Evolutionary conservation across 2,888 invertebrate genomes (phyloP).

Genomic region (Cryptophagus acutangulus): DNA sequence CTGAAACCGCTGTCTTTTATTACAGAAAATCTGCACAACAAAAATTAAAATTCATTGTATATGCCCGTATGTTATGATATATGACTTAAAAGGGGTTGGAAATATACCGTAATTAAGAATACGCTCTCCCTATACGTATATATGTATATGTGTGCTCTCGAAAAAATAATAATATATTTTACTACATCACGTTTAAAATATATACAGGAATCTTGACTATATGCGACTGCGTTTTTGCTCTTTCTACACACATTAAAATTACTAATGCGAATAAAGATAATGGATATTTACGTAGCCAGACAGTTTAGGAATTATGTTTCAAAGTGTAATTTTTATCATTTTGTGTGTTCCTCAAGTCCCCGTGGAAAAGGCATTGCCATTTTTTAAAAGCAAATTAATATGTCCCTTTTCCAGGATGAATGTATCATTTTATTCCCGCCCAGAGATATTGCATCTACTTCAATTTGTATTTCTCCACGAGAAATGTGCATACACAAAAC

Average conservation of each 20-base stretch:
- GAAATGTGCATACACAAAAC: not conserved
- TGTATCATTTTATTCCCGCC: too few relatives aligned
- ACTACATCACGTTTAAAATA: conserved; percentile 18
- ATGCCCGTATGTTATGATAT: conserved; percentile 23
- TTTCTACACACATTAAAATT: conserved; percentile 6
- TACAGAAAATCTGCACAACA: conserved; percentile 21
- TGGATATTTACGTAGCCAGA: not conserved
- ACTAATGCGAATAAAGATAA: conserved; percentile 9
- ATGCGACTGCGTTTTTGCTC: conserved; percentile 6
- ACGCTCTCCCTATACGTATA: too few relatives aligned
- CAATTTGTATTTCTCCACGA: not conserved
- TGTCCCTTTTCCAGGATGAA: too few relatives aligned
- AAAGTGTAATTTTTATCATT: conserved; percentile 24
- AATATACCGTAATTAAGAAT: conserved; percentile 26
- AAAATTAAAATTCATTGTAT: conserved; percentile 24
- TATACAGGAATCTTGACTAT: conserved; percentile 14
- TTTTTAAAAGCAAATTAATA: too few relatives aligned
- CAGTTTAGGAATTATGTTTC: conserved; percentile 15
- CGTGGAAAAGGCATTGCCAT: conserved; percentile 11
- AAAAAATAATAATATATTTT: conserved; percentile 16
- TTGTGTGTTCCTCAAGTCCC: conserved; percentile 22
- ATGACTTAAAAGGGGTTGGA: conserved; percentile 25
- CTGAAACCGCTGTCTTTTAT: conserved; percentile 12
- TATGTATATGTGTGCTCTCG: conserved; percentile 18
- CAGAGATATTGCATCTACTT: too few relatives aligned